A percentile compares a stretch with the other conserved stretches of the same genome.
Evolutionary conservation across 2,797 vertebrate genomes (phyloP).

Genomic region (Orestias chungarensis): DNA sequence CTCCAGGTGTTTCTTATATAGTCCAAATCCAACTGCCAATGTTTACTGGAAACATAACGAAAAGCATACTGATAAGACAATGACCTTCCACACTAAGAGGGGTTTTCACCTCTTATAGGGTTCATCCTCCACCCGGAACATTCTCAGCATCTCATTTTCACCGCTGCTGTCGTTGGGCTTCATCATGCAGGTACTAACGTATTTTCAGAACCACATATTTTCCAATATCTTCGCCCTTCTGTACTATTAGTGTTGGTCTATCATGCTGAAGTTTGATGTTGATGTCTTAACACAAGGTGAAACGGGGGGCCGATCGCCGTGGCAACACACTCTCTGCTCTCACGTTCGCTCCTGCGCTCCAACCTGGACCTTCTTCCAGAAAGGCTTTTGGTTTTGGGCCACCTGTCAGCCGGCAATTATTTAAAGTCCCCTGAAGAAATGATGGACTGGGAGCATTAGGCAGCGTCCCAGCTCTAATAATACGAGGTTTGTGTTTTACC

Average conservation of each 20-base stretch:
- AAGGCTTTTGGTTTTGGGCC: constrained; percentile 74
- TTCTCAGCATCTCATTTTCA: too few relatives aligned
- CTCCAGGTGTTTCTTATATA: background rate
- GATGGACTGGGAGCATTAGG: constrained; percentile 75
- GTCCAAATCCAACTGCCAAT: background rate
- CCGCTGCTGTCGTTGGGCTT: too few relatives aligned
- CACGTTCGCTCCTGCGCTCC: constrained; percentile 49
- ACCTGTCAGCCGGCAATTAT: constrained; percentile 76
- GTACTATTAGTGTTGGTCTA: background rate
- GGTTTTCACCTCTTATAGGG: background rate
- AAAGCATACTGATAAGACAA: background rate
- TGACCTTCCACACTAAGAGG: background rate
- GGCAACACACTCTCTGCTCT: background rate
- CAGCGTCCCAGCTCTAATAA: constrained; percentile 80
- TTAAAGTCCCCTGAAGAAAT: constrained; percentile 74
- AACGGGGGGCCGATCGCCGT: background rate
- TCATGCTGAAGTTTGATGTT: background rate
- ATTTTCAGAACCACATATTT: too few relatives aligned
- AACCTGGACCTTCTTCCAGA: constrained; percentile 61
- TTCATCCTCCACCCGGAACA: background rate
- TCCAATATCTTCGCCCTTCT: too few relatives aligned
- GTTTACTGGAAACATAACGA: background rate
- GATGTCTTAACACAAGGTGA: background rate
- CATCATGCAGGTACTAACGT: too few relatives aligned
- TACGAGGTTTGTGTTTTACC: constrained; percentile 47